Evolutionary conservation across 2,888 invertebrate genomes (phyloP).

Genomic region (Onthophagus sagittarius): DNA sequence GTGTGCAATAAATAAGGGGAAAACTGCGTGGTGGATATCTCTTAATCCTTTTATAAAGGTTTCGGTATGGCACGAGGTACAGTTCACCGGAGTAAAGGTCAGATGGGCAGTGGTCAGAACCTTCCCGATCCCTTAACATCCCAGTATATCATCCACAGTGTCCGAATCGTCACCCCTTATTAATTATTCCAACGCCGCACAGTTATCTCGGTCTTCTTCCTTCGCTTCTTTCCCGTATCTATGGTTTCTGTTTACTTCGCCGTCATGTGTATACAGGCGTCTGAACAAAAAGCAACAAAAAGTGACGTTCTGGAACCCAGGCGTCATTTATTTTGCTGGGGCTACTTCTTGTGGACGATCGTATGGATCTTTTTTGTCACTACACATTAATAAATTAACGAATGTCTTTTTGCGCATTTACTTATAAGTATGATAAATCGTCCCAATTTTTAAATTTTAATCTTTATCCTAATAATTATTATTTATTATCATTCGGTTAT

Average conservation of each 20-base stretch:
- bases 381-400: conserved; percentile 10
- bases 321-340: conserved; percentile 4
- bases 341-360: not conserved
- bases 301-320: not conserved
- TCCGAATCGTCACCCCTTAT: conserved; percentile 13
- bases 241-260: not conserved
- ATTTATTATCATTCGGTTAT: not conserved
- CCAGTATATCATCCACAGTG: conserved; percentile 11
- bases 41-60: conserved; percentile 11
- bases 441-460: not conserved
- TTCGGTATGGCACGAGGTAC: not conserved
- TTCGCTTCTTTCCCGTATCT: not conserved
- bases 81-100: conserved; percentile 8
- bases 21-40: not conserved
- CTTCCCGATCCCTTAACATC: conserved; percentile 9
- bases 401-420: not conserved
- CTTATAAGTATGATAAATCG: not conserved
- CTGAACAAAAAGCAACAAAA: conserved; percentile 2
- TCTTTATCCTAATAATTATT: not conserved
- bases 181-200: conserved; percentile 4
- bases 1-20: not conserved
- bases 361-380: conserved; percentile 4
- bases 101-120: conserved; percentile 5
- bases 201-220: not conserved
- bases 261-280: not conserved